Conservation (phyloP, 2,888 invertebrate species). For the Drosophila niveifrons region DNA sequence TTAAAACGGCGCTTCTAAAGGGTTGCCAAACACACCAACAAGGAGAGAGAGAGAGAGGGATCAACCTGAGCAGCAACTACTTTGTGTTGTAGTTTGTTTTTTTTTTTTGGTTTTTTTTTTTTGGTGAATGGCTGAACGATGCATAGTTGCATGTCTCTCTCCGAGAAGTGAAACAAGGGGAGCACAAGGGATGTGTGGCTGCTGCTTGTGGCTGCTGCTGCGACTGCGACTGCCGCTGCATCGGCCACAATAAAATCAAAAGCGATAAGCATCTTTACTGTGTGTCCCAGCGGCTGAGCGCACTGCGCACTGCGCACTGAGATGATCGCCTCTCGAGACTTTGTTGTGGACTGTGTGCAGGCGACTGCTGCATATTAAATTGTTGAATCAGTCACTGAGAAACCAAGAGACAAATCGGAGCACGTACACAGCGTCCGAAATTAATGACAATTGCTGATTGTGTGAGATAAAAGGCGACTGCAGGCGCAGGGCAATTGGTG, state of each 20-base stretch:
- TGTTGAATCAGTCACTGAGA: conserved; percentile 71
- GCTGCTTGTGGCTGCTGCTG: too few relatives aligned
- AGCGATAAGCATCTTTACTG: conserved; percentile 66
- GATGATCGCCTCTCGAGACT: too few relatives aligned
- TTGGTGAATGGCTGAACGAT: conserved; percentile 59
- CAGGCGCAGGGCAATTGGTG: conserved; percentile 59
- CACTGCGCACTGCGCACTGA: conserved; percentile 27
- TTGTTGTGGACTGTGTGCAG: conserved; percentile 5
- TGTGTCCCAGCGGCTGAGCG: conserved; percentile 57
- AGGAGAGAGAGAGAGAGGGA: conserved; percentile 3
- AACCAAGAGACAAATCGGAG: conserved; percentile 79
- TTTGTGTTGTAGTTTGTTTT: not conserved
- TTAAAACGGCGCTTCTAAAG: conserved; percentile 58
- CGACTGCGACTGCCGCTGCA: conserved; percentile 12
- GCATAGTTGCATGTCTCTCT: conserved; percentile 69
- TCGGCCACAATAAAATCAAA: conserved; percentile 71
- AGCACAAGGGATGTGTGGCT: conserved; percentile 32
- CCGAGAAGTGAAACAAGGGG: conserved; percentile 21
- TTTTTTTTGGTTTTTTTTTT: conserved; percentile 8
- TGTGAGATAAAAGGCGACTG: conserved; percentile 67
- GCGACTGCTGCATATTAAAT: conserved; percentile 83
- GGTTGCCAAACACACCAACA: conserved; percentile 30
- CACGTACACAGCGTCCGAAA: conserved; percentile 81
- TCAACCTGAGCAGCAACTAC: conserved; percentile 13
- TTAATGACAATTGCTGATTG: conserved; percentile 82